A percentile compares a stretch with the other conserved stretches of the same genome.
These are phyloP conservation scores for Darevskia nairensis DNA, from an alignment of 2,797 vertebrate species.

Conservation along the genomic window DNA sequence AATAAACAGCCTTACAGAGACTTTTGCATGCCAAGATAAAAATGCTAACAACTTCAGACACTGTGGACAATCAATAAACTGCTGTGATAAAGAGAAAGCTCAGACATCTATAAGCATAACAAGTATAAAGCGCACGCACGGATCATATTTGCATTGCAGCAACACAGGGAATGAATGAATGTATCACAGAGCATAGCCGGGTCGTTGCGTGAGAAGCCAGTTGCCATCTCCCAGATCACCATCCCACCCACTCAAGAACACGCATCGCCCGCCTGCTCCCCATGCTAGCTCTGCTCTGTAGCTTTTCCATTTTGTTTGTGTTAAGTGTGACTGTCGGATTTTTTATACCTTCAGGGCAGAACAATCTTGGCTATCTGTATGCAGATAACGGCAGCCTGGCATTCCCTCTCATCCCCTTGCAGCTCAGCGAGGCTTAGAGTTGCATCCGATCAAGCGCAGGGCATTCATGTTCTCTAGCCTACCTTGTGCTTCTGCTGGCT, in stretches of 20 bases:
- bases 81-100: not conserved
- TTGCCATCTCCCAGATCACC: not conserved
- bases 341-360: not conserved
- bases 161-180: not conserved
- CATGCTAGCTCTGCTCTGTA: not conserved
- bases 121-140: not conserved
- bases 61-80: not conserved
- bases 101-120: not conserved
- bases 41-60: not conserved
- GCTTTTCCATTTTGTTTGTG: not conserved
- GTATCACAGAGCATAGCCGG: not conserved
- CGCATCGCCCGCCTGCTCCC: not conserved
- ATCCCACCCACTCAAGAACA: not conserved
- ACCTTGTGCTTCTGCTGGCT: not conserved
- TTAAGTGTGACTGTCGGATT: not conserved
- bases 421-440: not conserved
- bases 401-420: not conserved
- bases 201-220: not conserved
- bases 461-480: not conserved
- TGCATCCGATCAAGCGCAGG: not conserved
- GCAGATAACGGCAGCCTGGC: not conserved
- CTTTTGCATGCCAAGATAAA: slow-evolving; percentile 9
- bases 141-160: not conserved
- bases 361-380: not conserved
- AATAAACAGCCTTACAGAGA: slow-evolving; percentile 16